Base-by-base conservation (phyloP, 2,888 invertebrate genomes). In the Keiferia lycopersicella region DNA sequence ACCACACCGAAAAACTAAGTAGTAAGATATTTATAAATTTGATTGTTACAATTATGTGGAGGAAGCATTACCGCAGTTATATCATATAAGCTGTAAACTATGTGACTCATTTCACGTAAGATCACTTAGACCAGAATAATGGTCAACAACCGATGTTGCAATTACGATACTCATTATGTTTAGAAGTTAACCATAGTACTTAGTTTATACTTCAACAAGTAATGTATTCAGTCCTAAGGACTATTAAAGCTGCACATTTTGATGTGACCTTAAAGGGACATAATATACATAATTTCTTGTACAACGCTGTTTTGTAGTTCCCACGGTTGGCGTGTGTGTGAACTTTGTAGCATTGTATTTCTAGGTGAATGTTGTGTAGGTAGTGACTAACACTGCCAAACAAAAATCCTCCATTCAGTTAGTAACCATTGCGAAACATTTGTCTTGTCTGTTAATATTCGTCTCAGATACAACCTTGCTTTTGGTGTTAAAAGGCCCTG, bases 281-380 rank as follows among this genome's bases (percentile, higher is more conserved):
- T 61, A 22, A 61, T 50, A 34, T 34, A 16, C 16, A 56, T 56
- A 16, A 30, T 56, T 26, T 30, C 30, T 16, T 34, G 30, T 34
- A 16, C 22, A 14, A n/a, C 56, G 34, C 34, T 30, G 30, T 12
- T 22, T 22, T 56, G 16, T 14, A 68, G 71, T 83, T 83, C 86
- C 77, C 86, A 86, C 82, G 77, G 71, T 74, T 69, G 70, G 71
- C 67, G 76, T 78, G 81, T 80, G 85, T 91, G 91, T 83, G 90
- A 91, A 90, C 76, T 75, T 80, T 79, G 81, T 79, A 83, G 81
- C 86, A 90, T 90, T 91, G 90, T 86, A 67, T 75, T 76, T 80
- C 66, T 78, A 71, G 75, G 83, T 82, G 82, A 84, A 84, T 84
- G 84, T 82, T 83, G 77, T 77, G 75, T 73, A 51, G 45, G 63